Evolutionary conservation across 2,888 invertebrate species (phyloP).

Genomic region (Arctia plantaginis): DNA sequence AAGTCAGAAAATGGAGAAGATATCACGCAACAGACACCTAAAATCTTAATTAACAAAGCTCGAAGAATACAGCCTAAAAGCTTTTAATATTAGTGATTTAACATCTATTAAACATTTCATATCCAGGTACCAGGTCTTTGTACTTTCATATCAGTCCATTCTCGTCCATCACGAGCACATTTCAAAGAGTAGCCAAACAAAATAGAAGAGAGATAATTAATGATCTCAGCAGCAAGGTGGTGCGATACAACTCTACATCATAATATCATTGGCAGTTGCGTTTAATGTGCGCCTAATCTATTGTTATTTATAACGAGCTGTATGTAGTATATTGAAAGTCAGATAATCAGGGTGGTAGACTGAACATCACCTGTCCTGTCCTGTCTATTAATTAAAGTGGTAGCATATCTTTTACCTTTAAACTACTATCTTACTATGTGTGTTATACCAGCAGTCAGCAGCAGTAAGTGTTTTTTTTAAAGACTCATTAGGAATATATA

Average conservation of each 20-base stretch:
- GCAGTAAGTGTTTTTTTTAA: no score
- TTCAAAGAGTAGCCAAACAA: slow-evolving; percentile 48
- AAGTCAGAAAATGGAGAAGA: no score
- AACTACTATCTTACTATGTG: not conserved
- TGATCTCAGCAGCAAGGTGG: slow-evolving; percentile 31
- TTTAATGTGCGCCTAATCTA: slow-evolving; percentile 62
- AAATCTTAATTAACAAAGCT: no score
- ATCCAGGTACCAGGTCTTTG: slow-evolving; percentile 12
- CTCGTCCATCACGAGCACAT: slow-evolving; percentile 24
- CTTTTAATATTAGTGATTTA: not conserved
- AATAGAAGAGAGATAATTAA: slow-evolving; percentile 47
- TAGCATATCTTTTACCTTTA: not conserved
- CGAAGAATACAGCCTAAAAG: not conserved
- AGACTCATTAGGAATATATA: no score
- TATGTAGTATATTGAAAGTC: slow-evolving; percentile 34
- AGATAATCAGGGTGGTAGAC: not conserved
- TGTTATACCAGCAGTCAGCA: not conserved
- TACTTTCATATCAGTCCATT: slow-evolving; percentile 19
- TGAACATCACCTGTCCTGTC: not conserved
- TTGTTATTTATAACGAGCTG: slow-evolving; percentile 62
- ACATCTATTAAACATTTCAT: slow-evolving; percentile 6
- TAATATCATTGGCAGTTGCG: slow-evolving; percentile 65
- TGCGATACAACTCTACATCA: slow-evolving; percentile 52
- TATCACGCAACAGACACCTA: no score
- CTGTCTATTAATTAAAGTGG: not conserved